Evolutionary conservation across 2,113 vertebrate species (phyloP).

Genomic region (Copsychus sechellarum): DNA sequence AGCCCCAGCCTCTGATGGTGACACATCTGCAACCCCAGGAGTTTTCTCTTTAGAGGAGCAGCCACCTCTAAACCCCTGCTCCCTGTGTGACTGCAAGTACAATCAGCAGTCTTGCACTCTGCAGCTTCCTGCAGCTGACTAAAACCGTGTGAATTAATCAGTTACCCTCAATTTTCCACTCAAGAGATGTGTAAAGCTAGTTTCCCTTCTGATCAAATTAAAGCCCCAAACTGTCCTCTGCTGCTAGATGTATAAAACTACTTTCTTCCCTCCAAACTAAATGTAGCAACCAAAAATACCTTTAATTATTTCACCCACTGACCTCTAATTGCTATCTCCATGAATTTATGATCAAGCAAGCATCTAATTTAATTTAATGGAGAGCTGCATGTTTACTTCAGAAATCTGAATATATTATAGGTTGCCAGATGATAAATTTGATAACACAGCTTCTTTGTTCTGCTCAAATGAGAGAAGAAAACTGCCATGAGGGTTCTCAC

Average conservation of each 20-base stretch:
- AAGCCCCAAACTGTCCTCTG: background rate
- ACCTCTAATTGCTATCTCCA: background rate
- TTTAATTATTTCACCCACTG: background rate
- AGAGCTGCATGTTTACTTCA: background rate
- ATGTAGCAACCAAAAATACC: background rate
- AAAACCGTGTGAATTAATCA: background rate
- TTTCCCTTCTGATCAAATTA: background rate
- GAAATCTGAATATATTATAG: background rate
- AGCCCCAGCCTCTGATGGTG: background rate
- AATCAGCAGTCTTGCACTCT: background rate
- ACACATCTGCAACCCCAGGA: background rate
- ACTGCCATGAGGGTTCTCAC: background rate
- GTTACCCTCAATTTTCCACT: background rate
- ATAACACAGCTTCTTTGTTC: background rate
- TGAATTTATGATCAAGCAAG: background rate
- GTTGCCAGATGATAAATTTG: background rate
- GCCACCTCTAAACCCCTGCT: background rate
- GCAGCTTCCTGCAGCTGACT: background rate
- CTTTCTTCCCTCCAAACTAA: background rate
- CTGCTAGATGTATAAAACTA: background rate
- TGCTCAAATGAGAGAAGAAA: background rate
- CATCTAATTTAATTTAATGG: conserved; percentile 14
- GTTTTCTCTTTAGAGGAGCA: background rate
- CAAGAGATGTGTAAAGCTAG: background rate
- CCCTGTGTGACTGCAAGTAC: background rate